These are phyloP conservation scores for Pluvialis apricaria DNA, from an alignment of 2,113 vertebrate genomes.

Conservation along the genomic window DNA sequence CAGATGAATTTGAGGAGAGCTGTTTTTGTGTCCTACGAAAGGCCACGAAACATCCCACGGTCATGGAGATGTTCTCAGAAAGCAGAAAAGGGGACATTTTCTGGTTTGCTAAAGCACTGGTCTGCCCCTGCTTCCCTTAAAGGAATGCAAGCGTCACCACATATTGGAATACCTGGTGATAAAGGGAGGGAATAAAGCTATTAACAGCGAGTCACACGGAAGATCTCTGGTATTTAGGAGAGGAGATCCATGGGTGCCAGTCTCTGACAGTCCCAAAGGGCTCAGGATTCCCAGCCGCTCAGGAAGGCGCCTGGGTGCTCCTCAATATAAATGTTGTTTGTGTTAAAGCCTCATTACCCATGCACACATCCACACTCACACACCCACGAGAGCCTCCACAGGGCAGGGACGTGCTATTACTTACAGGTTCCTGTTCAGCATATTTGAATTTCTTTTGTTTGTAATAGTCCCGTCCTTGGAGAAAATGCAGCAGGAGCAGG, in stretches of 20 bases:
- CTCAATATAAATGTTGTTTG: not conserved
- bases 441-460: slow-evolving; percentile 97
- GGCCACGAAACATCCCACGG: fast-evolving
- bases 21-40: not conserved
- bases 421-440: slow-evolving; percentile 67
- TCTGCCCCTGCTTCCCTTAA: not conserved
- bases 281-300: not conserved
- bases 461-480: slow-evolving; percentile 90
- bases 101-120: not conserved
- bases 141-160: not conserved
- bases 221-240: not conserved
- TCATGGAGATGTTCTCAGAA: not conserved
- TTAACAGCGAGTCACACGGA: not conserved
- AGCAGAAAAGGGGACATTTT: not conserved
- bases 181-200: not conserved
- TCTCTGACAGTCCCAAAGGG: not conserved
- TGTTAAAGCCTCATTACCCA: not conserved
- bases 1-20: not conserved
- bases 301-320: not conserved
- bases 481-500: slow-evolving; percentile 86
- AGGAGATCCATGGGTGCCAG: not conserved
- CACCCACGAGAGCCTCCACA: not conserved
- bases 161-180: not conserved
- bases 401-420: not conserved
- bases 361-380: not conserved